phyloP scores from a whole-genome alignment of 2,113 vertebrate genomes.

The Syngnathus floridae region DNA sequence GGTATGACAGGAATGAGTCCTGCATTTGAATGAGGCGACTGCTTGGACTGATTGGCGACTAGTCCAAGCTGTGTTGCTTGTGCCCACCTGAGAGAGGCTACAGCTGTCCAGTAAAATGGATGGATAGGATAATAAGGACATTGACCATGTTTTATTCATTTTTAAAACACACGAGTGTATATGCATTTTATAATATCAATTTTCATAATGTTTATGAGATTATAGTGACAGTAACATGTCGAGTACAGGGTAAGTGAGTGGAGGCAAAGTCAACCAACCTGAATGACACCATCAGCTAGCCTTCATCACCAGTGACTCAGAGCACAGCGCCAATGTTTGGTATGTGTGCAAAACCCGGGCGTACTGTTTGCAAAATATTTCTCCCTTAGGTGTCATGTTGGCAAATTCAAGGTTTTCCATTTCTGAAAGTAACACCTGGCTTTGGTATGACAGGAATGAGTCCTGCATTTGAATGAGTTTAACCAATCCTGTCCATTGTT shows the following conservation, averaged over 20 bases:
- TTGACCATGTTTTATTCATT: background rate
- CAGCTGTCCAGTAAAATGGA: too few species aligned
- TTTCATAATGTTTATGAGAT: background rate
- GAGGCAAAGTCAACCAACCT: background rate
- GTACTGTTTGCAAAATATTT: constrained; percentile 22
- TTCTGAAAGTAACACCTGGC: background rate
- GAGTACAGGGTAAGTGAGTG: background rate
- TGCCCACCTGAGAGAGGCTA: too few species aligned
- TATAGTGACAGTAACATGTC: background rate
- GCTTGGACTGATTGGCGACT: too few species aligned
- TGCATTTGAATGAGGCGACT: constrained; percentile 15
- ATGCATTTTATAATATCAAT: background rate
- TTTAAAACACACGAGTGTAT: background rate
- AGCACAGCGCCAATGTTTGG: background rate
- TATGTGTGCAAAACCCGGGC: background rate
- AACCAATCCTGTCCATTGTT: constrained; percentile 13
- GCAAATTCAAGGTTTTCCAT: background rate
- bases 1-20: background rate
- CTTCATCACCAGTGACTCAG: background rate
- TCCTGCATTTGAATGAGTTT: constrained; percentile 4
- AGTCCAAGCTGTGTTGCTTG: too few species aligned
- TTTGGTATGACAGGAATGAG: background rate
- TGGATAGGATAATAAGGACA: background rate
- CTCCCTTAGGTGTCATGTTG: constrained; percentile 7
- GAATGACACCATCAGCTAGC: background rate